Evolutionary conservation across 1,140 invertebrate genomes (phyloP).

Genomic region (Heliconius hermathena): DNA sequence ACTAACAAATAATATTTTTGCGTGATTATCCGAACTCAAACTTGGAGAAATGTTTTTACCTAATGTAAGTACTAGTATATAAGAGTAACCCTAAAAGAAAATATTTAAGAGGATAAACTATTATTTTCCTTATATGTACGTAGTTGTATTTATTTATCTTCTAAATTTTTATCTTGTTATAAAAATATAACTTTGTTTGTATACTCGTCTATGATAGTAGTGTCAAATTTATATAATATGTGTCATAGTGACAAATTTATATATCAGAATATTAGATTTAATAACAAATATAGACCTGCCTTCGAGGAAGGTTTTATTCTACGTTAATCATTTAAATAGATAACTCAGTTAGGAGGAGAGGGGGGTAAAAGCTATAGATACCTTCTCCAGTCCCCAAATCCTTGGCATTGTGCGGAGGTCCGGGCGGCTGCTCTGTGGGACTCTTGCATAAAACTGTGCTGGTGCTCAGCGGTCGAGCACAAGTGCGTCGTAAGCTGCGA

Average conservation of each 20-base stretch:
- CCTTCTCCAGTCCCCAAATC: constrained; percentile 46
- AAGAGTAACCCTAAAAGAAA: not conserved
- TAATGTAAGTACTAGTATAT: not conserved
- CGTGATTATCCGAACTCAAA: too few species aligned
- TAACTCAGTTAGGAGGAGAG: too few species aligned
- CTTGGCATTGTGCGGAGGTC: constrained; percentile 53
- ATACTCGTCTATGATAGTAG: not conserved
- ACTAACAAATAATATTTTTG: too few species aligned
- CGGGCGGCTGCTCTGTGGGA: constrained; percentile 68
- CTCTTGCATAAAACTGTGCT: constrained; percentile 47
- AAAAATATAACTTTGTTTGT: not conserved
- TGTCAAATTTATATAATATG: not conserved
- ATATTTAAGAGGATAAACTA: not conserved
- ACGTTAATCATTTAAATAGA: too few species aligned
- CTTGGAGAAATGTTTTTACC: too few species aligned
- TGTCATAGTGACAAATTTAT: not conserved
- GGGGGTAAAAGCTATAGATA: too few species aligned
- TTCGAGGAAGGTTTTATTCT: too few species aligned
- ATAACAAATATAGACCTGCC: too few species aligned
- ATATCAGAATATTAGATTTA: not conserved
- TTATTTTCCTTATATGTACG: not conserved
- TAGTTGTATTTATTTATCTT: not conserved
- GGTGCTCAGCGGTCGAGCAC: constrained; percentile 56
- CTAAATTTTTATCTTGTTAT: not conserved
- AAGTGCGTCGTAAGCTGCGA: constrained; percentile 53